These are phyloP conservation scores for Campylorhamphus procurvoides DNA, from an alignment of 2,113 vertebrate species.

Conservation along the genomic window DNA sequence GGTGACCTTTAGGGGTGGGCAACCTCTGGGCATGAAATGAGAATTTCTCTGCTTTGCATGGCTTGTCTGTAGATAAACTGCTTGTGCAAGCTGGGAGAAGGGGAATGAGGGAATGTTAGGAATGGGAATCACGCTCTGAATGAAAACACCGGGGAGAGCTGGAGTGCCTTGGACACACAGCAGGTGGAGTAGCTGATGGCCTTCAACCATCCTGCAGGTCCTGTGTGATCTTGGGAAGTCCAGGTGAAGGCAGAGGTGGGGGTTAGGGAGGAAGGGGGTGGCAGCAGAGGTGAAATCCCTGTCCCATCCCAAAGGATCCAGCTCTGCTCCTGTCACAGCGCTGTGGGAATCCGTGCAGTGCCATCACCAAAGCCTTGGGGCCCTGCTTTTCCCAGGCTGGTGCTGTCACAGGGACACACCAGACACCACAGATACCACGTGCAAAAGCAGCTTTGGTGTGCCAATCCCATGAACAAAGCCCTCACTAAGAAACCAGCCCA, in stretches of 20 bases:
- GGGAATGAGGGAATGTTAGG: background rate
- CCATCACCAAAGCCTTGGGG: accelerated
- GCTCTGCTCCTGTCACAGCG: background rate
- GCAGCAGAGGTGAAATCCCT: background rate
- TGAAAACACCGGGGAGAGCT: background rate
- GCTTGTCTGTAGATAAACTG: background rate
- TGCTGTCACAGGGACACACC: background rate
- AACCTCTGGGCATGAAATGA: background rate
- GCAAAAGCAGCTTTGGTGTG: background rate
- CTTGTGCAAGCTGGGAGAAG: background rate
- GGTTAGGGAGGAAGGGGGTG: background rate
- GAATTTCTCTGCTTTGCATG: background rate
- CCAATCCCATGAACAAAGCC: background rate
- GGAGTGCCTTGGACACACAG: accelerated
- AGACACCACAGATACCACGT: accelerated
- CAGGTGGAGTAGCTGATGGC: background rate
- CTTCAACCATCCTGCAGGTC: background rate
- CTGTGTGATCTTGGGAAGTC: background rate
- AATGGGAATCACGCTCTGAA: background rate
- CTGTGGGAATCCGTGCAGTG: accelerated
- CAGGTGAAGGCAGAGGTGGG: background rate
- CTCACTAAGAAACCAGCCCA: background rate
- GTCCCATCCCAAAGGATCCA: background rate
- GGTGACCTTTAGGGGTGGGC: constrained; percentile 22
- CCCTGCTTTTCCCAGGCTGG: background rate